Percentiles rank a stretch among this genome's conserved stretches.
phyloP scores from a whole-genome alignment of 2,888 invertebrate species.

The Hofmannophila pseudospretella region DNA sequence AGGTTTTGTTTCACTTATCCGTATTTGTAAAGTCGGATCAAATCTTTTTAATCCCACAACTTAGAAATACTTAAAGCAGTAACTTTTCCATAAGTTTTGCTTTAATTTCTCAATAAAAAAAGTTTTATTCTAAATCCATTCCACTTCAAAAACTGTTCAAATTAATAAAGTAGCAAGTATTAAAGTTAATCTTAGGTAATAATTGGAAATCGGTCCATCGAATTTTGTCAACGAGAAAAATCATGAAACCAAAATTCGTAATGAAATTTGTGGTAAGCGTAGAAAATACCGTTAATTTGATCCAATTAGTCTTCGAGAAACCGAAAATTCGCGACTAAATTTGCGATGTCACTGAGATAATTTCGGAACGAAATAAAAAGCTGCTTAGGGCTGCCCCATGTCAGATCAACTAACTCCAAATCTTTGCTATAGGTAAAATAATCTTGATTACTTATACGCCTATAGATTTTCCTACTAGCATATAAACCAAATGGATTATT shows the following conservation, averaged over 20 bases:
- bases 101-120: background rate
- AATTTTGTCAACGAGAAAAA: background rate
- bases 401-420: too few species aligned
- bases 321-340: conserved; percentile 9
- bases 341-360: conserved; percentile 10
- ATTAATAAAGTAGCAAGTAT: background rate
- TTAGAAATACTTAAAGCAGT: conserved; percentile 1
- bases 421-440: too few species aligned
- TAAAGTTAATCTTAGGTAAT: background rate
- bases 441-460: too few species aligned
- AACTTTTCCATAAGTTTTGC: background rate
- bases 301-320: conserved; percentile 5
- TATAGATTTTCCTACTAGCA: too few species aligned
- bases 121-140: background rate
- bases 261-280: background rate
- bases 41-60: background rate
- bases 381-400: background rate
- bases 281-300: conserved; percentile 1
- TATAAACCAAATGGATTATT: too few species aligned
- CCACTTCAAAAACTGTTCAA: background rate
- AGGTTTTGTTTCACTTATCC: background rate
- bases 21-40: background rate
- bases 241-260: background rate
- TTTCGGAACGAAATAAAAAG: conserved; percentile 3
- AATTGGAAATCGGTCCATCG: background rate